Percentiles rank a stretch among this genome's conserved stretches.
phyloP scores from a whole-genome alignment of 1,140 invertebrate genomes.

The Rhopalosiphum padi region DNA sequence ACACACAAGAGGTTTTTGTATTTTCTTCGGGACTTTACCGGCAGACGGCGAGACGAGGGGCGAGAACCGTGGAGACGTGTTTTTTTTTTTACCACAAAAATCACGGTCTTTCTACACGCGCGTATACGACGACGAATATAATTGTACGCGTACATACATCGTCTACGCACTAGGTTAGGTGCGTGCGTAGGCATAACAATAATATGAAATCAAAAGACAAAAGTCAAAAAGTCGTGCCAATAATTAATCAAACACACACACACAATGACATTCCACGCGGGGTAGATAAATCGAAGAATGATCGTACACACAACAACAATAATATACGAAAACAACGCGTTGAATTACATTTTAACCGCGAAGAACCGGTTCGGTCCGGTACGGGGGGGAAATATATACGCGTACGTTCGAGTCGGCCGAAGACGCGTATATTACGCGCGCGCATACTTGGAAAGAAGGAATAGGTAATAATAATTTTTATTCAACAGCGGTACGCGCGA shows the following conservation, averaged over 20 bases:
- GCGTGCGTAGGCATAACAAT: neutral
- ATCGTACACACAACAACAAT: neutral
- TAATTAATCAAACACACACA: neutral
- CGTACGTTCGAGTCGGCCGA: neutral
- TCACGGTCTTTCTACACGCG: neutral
- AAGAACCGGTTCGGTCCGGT: constrained; percentile 19
- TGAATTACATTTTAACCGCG: constrained; percentile 22
- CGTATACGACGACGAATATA: neutral
- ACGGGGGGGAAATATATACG: neutral
- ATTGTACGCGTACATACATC: neutral
- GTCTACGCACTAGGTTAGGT: neutral
- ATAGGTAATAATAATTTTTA: constrained; percentile 14
- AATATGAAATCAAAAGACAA: neutral
- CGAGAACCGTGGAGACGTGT: neutral
- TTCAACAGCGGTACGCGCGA: neutral
- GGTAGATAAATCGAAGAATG: constrained; percentile 31
- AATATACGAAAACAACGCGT: constrained; percentile 12
- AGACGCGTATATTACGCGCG: constrained; percentile 15
- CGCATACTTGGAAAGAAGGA: neutral
- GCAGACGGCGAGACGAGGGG: neutral
- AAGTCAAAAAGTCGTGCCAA: constrained; percentile 8
- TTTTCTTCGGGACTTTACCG: neutral
- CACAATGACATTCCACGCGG: constrained; percentile 25
- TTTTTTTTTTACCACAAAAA: neutral
- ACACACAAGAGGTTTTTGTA: neutral